Evolutionary conservation across 2,113 vertebrate genomes (phyloP).

Genomic region (Bubo bubo): DNA sequence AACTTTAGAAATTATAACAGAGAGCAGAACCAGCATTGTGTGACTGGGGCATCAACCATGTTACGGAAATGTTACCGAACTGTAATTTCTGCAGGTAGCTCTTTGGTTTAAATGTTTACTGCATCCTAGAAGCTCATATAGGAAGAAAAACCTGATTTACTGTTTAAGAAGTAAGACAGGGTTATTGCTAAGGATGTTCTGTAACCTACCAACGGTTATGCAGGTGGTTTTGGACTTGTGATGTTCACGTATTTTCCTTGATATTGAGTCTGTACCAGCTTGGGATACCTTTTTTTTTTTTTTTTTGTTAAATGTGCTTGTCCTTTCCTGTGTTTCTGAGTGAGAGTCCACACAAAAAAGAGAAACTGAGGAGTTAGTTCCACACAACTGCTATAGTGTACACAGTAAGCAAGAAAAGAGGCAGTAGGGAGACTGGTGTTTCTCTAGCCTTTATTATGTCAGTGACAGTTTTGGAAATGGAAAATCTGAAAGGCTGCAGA

Average conservation of each 20-base stretch:
- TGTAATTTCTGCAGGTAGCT: background rate
- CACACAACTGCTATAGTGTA: accelerated
- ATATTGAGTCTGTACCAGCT: background rate
- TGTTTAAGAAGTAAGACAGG: background rate
- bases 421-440: background rate
- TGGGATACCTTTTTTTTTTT: background rate
- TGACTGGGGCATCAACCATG: background rate
- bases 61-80: background rate
- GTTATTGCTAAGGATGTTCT: background rate
- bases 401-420: background rate
- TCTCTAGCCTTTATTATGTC: background rate
- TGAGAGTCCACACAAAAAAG: accelerated
- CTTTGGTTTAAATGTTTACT: background rate
- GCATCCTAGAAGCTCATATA: background rate
- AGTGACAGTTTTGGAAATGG: background rate
- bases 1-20: background rate
- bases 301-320: background rate
- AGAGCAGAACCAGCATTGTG: background rate
- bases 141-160: background rate
- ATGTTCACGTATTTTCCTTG: accelerated
- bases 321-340: background rate
- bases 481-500: background rate
- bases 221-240: background rate
- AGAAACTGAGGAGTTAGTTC: background rate
- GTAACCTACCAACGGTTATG: accelerated